Conservation (phyloP, 2,113 vertebrate genomes). For the Gymnocephalus cernua region DNA sequence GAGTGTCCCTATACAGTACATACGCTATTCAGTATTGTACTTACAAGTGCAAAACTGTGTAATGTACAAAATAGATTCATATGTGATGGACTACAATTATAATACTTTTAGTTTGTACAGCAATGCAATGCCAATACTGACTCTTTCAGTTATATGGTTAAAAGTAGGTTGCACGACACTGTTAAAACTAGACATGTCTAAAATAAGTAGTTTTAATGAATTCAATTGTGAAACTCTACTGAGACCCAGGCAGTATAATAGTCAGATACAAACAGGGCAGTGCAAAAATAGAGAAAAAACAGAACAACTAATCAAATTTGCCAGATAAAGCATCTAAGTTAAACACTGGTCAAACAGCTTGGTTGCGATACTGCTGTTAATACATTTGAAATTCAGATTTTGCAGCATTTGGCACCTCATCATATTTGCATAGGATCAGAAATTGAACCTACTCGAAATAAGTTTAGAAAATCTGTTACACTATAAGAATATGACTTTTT, state of each 20-base stretch:
- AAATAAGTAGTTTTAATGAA: not conserved
- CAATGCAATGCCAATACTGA: not conserved
- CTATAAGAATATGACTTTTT: not conserved
- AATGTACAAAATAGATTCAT: not conserved
- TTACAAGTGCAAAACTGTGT: not conserved
- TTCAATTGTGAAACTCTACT: not conserved
- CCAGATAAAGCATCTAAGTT: not conserved
- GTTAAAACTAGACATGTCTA: not conserved
- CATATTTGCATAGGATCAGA: not conserved
- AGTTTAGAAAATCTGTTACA: no score
- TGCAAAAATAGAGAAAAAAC: not conserved
- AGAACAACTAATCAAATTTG: not conserved
- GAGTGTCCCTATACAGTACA: not conserved
- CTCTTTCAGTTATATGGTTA: no score
- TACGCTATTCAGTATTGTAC: not conserved
- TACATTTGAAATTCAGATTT: not conserved
- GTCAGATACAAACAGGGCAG: not conserved
- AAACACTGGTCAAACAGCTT: not conserved
- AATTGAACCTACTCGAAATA: not conserved
- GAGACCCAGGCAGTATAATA: not conserved
- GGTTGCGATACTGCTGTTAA: not conserved
- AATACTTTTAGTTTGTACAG: not conserved
- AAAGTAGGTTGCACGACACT: not conserved
- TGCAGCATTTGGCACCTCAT: no score
- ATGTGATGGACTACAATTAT: not conserved